Percentiles rank a stretch among this genome's conserved stretches.
phyloP scores from a whole-genome alignment of 2,113 vertebrate genomes.

The Plectropomus leopardus region DNA sequence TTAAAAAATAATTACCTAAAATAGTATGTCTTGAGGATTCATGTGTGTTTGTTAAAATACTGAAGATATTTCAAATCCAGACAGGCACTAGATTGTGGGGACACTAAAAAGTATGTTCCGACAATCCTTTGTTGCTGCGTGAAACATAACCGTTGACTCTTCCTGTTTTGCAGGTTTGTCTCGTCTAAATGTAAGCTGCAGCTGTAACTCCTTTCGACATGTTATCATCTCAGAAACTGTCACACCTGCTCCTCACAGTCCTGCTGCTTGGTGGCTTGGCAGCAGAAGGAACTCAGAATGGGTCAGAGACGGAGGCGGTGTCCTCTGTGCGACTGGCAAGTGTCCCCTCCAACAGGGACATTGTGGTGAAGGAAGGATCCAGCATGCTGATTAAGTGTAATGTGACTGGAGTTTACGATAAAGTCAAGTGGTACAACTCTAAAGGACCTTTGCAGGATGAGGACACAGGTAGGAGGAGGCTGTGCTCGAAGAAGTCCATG shows the following conservation, averaged over 20 bases:
- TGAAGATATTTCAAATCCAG: neutral
- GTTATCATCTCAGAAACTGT: neutral
- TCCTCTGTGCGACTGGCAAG: slow-evolving; percentile 56
- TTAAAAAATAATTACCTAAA: neutral
- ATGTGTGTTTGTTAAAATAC: neutral
- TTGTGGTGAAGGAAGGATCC: slow-evolving; percentile 91
- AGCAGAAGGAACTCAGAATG: slow-evolving; percentile 22
- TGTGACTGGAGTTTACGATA: slow-evolving; percentile 79
- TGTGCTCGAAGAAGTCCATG: neutral
- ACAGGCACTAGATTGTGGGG: neutral
- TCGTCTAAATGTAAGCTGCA: slow-evolving; percentile 11
- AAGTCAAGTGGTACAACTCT: slow-evolving; percentile 92
- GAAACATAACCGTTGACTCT: neutral
- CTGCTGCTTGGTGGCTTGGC: slow-evolving; percentile 38
- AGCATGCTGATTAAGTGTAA: slow-evolving; percentile 90
- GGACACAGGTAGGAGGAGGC: slow-evolving; percentile 77
- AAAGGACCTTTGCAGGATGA: slow-evolving; percentile 85
- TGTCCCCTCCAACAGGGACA: slow-evolving; percentile 72
- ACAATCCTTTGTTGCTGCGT: neutral
- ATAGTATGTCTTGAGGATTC: neutral
- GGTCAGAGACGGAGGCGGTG: neutral
- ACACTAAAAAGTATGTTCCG: neutral
- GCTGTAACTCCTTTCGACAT: slow-evolving; percentile 3
- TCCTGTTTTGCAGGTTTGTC: slow-evolving; percentile 69
- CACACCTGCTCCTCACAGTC: neutral